Evolutionary conservation across 2,888 invertebrate genomes (phyloP).

Genomic region (Sarcophaga carnaria): DNA sequence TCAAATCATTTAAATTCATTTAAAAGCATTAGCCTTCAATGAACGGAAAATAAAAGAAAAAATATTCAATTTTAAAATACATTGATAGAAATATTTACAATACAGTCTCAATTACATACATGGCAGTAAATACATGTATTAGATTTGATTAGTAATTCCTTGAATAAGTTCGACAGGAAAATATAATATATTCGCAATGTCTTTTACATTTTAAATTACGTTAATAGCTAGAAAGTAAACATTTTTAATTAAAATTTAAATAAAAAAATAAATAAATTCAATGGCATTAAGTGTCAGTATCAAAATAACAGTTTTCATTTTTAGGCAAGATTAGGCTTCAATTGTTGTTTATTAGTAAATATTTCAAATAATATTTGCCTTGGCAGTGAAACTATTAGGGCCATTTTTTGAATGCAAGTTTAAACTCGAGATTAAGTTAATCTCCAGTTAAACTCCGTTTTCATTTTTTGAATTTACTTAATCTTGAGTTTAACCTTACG

Average conservation of each 20-base stretch:
- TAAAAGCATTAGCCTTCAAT: background rate
- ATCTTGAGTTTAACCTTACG: too few relatives aligned
- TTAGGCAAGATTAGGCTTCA: conserved; percentile 25
- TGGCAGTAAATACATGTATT: background rate
- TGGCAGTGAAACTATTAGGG: too few relatives aligned
- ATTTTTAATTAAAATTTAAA: conserved; percentile 18
- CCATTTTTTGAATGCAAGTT: too few relatives aligned
- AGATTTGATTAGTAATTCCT: background rate
- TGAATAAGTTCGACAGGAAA: too few relatives aligned
- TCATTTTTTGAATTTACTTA: too few relatives aligned
- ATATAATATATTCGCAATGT: background rate
- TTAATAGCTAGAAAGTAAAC: background rate
- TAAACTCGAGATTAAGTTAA: too few relatives aligned
- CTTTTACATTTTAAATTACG: conserved; percentile 7
- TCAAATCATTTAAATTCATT: conserved; percentile 27
- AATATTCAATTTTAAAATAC: background rate
- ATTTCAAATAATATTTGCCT: background rate
- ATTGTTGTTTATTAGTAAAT: conserved; percentile 26
- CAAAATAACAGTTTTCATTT: background rate
- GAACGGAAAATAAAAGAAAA: conserved; percentile 7
- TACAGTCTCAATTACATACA: background rate
- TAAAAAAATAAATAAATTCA: background rate
- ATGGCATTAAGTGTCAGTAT: background rate
- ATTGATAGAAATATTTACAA: conserved; percentile 11
- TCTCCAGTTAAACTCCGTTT: too few relatives aligned